Base-by-base conservation (phyloP, 2,888 invertebrate genomes). In the Listrodromus nycthemerus region DNA sequence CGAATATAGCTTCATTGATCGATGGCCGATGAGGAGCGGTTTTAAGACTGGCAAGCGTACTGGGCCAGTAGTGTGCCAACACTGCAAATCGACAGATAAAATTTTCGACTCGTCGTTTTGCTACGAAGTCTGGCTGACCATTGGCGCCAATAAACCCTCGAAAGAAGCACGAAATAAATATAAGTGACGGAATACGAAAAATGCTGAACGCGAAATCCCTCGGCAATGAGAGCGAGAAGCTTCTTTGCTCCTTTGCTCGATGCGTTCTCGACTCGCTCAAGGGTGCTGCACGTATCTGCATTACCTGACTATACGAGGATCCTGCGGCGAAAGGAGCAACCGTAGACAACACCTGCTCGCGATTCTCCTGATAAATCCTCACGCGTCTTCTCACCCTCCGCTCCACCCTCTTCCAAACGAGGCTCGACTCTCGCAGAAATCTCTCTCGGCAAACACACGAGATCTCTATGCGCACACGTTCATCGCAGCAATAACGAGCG, bases 291-390 rank as follows among this genome's bases (percentile, higher is more conserved):
- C 16, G 65, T 55, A 81, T 58, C n/a, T 24, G 30, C 41, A 6
- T 6, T 48, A 45, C 63, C 61, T 70, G 55, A 41, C 41, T 41
- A 13, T 41, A 41, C 41, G 41, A 41, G 45, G 55, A 50, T 8
- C 27, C 48, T 65, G 13, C 45, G 70, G 74, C 33, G 16, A 74
- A 79, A 65, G 74, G 63, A 58, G 83, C 78, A 83, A 83, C 74
- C 71, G 83, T 70, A 67, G n/a, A 45, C 70, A 83, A 75, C 83
- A 83, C 83, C 83, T 83, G 83, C 83, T 79, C 79, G 79, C 83
- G 83, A 83, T 83, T 79, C 70, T 75, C 74, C 65, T 70, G 79
- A 83, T 75, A 83, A 79, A 70, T 79, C 79, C 70, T 65, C 70
- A 61, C 61, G n/a, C 77, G 77, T 73, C 71, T 61, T 67, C 66